Conservation (phyloP, 2,113 vertebrate genomes). For the Globicephala melas region DNA sequence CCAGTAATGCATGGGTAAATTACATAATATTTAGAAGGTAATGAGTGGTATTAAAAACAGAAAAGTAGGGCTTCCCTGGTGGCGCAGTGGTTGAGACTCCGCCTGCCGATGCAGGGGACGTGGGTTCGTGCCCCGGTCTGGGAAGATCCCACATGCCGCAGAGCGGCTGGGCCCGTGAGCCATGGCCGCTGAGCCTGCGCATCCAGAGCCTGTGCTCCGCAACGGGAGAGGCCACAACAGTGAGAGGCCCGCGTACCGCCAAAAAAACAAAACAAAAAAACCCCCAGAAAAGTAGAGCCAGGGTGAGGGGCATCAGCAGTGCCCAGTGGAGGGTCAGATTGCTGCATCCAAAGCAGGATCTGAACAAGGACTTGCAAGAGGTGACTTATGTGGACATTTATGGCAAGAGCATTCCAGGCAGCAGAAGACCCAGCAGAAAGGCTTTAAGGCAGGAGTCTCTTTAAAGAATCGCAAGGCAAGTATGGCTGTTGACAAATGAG, state of each 20-base stretch:
- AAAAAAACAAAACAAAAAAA: no score
- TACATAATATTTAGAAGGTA: background rate
- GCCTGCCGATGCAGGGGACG: no score
- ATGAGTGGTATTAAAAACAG: background rate
- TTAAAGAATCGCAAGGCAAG: background rate
- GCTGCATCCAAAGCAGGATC: no score
- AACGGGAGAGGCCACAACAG: no score
- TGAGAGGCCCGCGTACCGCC: no score
- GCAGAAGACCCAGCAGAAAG: background rate
- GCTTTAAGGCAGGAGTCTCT: background rate
- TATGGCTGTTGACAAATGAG: background rate
- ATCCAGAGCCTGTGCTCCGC: no score
- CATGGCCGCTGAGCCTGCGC: no score
- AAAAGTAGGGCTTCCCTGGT: background rate
- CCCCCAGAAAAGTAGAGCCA: background rate
- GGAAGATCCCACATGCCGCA: no score
- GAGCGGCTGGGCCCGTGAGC: no score
- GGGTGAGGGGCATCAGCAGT: rapidly evolving
- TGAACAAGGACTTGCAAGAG: background rate
- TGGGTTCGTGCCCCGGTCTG: rapidly evolving
- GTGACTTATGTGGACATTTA: background rate
- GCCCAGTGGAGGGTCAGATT: background rate
- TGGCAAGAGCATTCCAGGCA: background rate
- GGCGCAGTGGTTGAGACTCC: no score
- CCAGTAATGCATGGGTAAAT: background rate